Conservation (phyloP, 1,140 invertebrate species). For the Drosophila nikananu region DNA sequence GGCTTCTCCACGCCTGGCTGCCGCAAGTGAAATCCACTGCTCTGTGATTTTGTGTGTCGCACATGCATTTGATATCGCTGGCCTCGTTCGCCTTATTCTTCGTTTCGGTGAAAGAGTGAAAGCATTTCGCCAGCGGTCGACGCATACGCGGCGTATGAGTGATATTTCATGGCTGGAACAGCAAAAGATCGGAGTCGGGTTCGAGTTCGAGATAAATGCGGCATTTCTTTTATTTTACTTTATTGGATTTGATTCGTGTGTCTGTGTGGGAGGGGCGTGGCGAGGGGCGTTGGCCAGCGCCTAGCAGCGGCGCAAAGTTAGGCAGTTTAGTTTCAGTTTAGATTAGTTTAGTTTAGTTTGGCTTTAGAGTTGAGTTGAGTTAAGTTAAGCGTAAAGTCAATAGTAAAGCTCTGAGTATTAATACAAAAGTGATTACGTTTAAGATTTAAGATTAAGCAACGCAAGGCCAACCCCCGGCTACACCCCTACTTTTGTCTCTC, state of each 20-base stretch:
- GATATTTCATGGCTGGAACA: constrained; percentile 42
- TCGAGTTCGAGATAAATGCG: constrained; percentile 71
- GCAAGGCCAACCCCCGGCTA: constrained; percentile 22
- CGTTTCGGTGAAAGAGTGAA: constrained; percentile 72
- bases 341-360: constrained; percentile 37
- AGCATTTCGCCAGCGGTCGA: constrained; percentile 59
- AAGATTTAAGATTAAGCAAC: constrained; percentile 33
- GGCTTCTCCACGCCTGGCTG: constrained; percentile 59
- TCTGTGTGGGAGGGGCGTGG: constrained; percentile 13
- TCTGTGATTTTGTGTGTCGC: constrained; percentile 79
- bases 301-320: constrained; percentile 42
- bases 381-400: constrained; percentile 41
- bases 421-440: constrained; percentile 59
- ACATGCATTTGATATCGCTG: constrained; percentile 81
- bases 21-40: constrained; percentile 57
- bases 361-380: constrained; percentile 35
- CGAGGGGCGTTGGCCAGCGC: constrained; percentile 13
- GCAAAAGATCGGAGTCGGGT: constrained; percentile 40
- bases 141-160: constrained; percentile 70
- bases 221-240: constrained; percentile 53
- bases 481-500: constrained; percentile 3
- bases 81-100: constrained; percentile 70
- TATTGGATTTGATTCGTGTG: constrained; percentile 28
- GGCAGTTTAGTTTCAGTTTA: constrained; percentile 21
- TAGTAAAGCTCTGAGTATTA: constrained; percentile 76